Conservation (phyloP, 1,140 invertebrate genomes). For the Drosophila azteca region DNA sequence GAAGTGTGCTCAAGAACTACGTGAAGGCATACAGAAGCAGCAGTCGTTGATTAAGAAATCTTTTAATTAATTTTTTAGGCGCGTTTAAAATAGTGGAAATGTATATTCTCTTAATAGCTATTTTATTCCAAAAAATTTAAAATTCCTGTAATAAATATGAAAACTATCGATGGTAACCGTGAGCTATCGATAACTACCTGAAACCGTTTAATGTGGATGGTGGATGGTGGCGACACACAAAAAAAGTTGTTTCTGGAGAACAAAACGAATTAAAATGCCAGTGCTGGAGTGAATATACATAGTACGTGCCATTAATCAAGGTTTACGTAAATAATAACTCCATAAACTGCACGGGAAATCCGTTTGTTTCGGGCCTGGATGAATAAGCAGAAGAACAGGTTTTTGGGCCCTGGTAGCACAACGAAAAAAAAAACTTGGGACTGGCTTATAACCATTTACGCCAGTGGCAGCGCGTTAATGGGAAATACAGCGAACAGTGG, state of each 20-base stretch:
- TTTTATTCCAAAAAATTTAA: too few species aligned
- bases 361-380: constrained; percentile 40
- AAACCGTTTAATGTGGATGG: constrained; percentile 24
- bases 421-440: constrained; percentile 71
- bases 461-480: constrained; percentile 45
- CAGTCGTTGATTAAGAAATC: constrained; percentile 50
- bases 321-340: constrained; percentile 4
- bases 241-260: constrained; percentile 46
- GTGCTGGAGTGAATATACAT: constrained; percentile 53
- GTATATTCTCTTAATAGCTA: too few species aligned
- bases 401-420: constrained; percentile 65
- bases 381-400: constrained; percentile 75
- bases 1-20: constrained; percentile 40
- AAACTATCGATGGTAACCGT: too few species aligned
- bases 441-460: constrained; percentile 80
- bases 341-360: constrained; percentile 10
- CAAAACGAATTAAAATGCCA: constrained; percentile 49
- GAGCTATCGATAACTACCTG: too few species aligned
- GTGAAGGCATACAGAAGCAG: constrained; percentile 51
- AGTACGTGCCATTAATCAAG: constrained; percentile 41
- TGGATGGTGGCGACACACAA: constrained; percentile 32
- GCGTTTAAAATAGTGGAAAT: not conserved
- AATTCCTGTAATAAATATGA: too few species aligned
- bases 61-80: constrained; percentile 19
- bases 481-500: constrained; percentile 37